phyloP scores from a whole-genome alignment of 2,888 invertebrate genomes.

The Byasa hedistus region DNA sequence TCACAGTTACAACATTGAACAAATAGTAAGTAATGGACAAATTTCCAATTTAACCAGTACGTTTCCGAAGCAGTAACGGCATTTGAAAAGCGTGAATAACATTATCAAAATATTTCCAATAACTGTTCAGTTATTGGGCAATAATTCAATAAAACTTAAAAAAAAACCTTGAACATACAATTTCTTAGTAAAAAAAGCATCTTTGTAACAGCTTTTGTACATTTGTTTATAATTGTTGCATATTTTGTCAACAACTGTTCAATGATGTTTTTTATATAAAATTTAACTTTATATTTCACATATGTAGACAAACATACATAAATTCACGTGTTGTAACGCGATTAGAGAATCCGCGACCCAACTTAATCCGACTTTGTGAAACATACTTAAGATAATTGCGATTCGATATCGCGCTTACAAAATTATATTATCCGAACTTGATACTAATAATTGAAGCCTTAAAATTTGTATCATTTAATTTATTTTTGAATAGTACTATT shows the following conservation, averaged over 20 bases:
- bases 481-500: neutral
- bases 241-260: no score
- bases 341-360: neutral
- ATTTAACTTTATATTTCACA: no score
- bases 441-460: neutral
- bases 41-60: neutral
- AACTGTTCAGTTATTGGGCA: no score
- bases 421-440: neutral
- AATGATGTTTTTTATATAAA: no score
- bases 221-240: no score
- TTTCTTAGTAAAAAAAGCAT: no score
- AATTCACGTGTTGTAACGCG: slow-evolving; percentile 7
- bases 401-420: neutral
- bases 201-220: no score
- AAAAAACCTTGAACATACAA: no score
- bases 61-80: no score
- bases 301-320: neutral
- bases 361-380: slow-evolving; percentile 13
- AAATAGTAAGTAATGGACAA: neutral
- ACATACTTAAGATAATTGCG: slow-evolving; percentile 3
- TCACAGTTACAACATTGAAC: neutral
- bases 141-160: no score
- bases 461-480: neutral
- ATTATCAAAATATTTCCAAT: no score
- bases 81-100: no score